Evolutionary conservation across 92 coral and sea anemone genomes (phyloP).

Genomic region (Paragorgia papillata): DNA sequence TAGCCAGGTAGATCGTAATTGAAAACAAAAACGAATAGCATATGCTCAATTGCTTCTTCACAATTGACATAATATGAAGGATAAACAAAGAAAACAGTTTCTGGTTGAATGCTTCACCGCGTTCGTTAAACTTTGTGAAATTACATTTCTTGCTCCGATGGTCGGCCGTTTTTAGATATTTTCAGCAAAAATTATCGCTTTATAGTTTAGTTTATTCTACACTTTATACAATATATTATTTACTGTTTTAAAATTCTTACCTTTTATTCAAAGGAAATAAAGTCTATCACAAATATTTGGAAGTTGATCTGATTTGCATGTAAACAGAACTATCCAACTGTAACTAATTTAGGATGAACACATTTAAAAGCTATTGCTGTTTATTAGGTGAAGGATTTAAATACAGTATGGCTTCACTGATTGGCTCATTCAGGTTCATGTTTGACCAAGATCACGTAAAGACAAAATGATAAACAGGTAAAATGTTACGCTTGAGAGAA

Average conservation of each 20-base stretch:
- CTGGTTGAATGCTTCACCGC: no score
- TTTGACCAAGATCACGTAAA: conserved; percentile 12
- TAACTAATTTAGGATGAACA: background rate
- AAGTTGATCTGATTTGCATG: background rate
- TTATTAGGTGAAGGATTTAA: background rate
- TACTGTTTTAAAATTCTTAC: conserved; percentile 3
- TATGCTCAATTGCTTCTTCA: no score
- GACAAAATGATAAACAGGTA: conserved; percentile 35
- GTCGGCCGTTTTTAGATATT: no score
- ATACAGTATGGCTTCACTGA: background rate
- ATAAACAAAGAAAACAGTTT: no score
- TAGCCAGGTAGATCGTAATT: no score
- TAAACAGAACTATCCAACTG: background rate
- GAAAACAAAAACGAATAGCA: no score
- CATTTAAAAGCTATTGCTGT: conserved; percentile 8
- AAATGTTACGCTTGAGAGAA: conserved; percentile 21
- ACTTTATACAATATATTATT: no score
- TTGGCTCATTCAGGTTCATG: conserved; percentile 7
- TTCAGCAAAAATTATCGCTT: no score
- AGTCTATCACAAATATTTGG: background rate
- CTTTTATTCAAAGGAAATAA: background rate
- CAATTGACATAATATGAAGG: no score
- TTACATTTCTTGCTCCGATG: no score
- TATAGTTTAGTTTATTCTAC: no score
- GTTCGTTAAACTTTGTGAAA: no score